A percentile compares a stretch with the other conserved stretches of the same genome.
These are phyloP conservation scores for Pituophis catenifer DNA, from an alignment of 2,113 vertebrate genomes.

Conservation along the genomic window DNA sequence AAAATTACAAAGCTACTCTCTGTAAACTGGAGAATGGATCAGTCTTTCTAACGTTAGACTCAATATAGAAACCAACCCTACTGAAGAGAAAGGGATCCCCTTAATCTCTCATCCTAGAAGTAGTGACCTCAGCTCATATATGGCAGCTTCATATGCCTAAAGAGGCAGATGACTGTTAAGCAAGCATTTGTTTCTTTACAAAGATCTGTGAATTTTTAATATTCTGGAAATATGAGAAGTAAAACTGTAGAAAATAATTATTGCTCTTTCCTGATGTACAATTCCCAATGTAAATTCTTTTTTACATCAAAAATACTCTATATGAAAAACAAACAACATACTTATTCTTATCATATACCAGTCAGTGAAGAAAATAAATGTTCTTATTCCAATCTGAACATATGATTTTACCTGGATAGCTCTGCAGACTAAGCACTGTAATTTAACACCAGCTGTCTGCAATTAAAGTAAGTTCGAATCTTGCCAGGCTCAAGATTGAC, in stretches of 20 bases:
- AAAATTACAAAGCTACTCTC: no score
- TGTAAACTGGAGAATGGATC: no score
- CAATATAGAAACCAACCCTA: neutral
- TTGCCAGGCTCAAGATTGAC: no score
- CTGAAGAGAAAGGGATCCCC: neutral
- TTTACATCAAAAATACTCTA: neutral
- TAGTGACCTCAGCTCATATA: neutral
- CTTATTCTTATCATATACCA: neutral
- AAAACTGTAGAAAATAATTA: neutral
- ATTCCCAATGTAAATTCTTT: neutral
- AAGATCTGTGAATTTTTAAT: neutral
- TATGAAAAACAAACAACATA: neutral
- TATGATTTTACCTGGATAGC: neutral
- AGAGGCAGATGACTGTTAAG: neutral
- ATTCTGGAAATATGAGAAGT: neutral
- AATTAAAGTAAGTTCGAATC: no score
- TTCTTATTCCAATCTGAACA: neutral
- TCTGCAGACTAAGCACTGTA: no score
- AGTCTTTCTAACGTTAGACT: no score
- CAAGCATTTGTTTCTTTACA: neutral
- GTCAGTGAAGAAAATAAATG: neutral
- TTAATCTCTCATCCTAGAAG: neutral
- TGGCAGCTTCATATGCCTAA: neutral
- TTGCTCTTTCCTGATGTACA: neutral
- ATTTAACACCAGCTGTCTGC: no score